These are phyloP conservation scores for Hystrix brachyura DNA, from an alignment of 2,113 vertebrate species.

Conservation along the genomic window DNA sequence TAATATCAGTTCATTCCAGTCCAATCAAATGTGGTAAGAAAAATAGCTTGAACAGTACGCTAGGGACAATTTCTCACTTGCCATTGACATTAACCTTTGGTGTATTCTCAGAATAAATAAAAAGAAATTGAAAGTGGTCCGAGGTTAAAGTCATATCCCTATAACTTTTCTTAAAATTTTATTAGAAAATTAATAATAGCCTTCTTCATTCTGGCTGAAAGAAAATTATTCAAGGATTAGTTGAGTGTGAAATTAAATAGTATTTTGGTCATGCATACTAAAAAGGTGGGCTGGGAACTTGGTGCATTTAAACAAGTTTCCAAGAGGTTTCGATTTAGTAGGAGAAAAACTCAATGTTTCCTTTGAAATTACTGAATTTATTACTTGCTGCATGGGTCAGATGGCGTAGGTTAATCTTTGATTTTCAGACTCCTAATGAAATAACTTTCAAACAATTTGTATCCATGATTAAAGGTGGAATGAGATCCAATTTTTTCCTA, in stretches of 20 bases:
- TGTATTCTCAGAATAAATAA: constrained; percentile 77
- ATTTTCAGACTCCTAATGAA: constrained; percentile 83
- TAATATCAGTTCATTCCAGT: constrained; percentile 73
- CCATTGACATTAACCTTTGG: constrained; percentile 81
- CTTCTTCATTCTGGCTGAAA: constrained; percentile 86
- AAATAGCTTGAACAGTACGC: constrained; percentile 72
- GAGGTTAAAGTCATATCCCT: constrained; percentile 83
- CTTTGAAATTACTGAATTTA: constrained; percentile 79
- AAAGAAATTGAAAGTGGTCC: constrained; percentile 79
- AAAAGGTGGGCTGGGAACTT: constrained; percentile 79
- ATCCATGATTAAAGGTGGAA: constrained; percentile 76
- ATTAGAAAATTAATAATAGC: constrained; percentile 87
- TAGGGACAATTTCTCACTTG: constrained; percentile 82
- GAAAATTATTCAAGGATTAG: constrained; percentile 88
- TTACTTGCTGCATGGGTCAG: constrained; percentile 75
- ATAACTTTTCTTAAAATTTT: constrained; percentile 82
- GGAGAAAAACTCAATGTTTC: constrained; percentile 68
- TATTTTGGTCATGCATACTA: constrained; percentile 86
- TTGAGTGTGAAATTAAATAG: constrained; percentile 90
- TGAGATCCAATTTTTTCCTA: constrained; percentile 69
- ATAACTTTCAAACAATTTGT: constrained; percentile 76
- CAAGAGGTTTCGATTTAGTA: constrained; percentile 80
- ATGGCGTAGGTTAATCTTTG: constrained; percentile 77
- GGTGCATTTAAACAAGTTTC: constrained; percentile 81
- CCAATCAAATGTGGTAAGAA: constrained; percentile 67